Base-by-base conservation (phyloP, 2,888 invertebrate species). In the Dolichomitus sp. region DNA sequence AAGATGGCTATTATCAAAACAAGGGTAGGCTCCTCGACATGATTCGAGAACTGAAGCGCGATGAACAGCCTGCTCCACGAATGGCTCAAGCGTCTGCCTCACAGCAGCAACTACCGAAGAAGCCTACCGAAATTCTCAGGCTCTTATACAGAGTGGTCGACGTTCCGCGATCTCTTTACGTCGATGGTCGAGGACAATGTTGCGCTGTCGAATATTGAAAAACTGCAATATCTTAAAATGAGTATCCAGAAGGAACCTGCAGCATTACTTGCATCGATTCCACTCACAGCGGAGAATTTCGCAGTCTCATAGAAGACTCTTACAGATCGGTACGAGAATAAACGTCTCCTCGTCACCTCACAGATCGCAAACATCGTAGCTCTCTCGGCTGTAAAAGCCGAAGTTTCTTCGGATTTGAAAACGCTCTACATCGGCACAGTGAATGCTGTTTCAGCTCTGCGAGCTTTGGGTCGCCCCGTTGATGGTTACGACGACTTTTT, bases 391-490 rank as follows among this genome's bases (percentile, higher is more conserved):
- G 23, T 63, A 17, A 63, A 17, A 23, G 1, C 63, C 7, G 63
- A 63, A 12, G 11, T 42, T 2, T 63, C 63, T 12, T 3, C 40
- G 1, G 63, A 42, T 19, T 42, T 63, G 42, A 63, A 40, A 4
- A 19, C 12, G 27, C 65, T 48, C 14, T 66, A 27, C n/a, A 66
- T 30, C 27, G 48, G 48, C 27, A 66, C 65, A 48, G 23, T n/a
- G 48, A 30, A 30, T 30, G 48, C 45, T 19, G 11, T 63, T 19
- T 40, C 19, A 11, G 61, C 61, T 63, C 61, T 23, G 3, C 19
- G 19, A 19, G 45, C 65, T 27, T 27, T 30, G 7, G 27, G 27
- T 30, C 48, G 48, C 5, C 65, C 65, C 7, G 14, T 48, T 12
- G 65, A 48, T 7, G n/a, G 9, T 6, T 66, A 17, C 45, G 65